Evolutionary conservation across 2,113 vertebrate genomes (phyloP), one percentile per base, ranked within the genome.

Genomic region (Megalops atlanticus): DNA sequence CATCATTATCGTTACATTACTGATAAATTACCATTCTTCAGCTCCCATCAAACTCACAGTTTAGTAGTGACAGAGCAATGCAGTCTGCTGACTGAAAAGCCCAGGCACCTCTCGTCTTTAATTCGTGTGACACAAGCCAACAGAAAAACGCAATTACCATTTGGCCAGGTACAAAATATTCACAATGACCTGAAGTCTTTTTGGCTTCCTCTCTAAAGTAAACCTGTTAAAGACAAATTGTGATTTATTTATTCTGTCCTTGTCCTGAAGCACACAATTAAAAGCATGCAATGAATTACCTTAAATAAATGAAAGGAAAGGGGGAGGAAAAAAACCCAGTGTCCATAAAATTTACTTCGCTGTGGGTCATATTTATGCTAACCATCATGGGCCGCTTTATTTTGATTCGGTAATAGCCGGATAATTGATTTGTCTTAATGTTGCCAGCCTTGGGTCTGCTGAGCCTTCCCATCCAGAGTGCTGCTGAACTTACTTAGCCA

Each of bases 381-480:
- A 81, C 92, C 91, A 93, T 89, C 85, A 88, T 89, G 90, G 89
- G 89, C 88, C 88, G 86, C 90, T 91, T 92, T 91, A 92, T 91
- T 78, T 72, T 68, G 69, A 74, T 78, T 91, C 89, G 79, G 81
- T 92, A 94, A 93, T 91, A 88, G 90, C 90, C 73, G 86, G 81
- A 82, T 94, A 92, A 94, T 93, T 94, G 92, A 93, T 93, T 93
- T 89, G 86, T 91, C 87, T 90, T 92, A 90, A 93, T 93, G 91
- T 91, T 88, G 83, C 77, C 83, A 92, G 91, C 83, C 87, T 86
- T 87, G 88, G 82, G 74, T 91, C 90, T 91, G 49, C 41, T 81
- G 85, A 82, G 79, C 80, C 24, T 64, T 11, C 58, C 58, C 82
- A 87, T 86, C 85, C 86, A 85, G 76, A 81, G 87, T 80, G 82